Evolutionary conservation across 2,113 vertebrate species (phyloP).

Genomic region (Brienomyrus brachyistius): DNA sequence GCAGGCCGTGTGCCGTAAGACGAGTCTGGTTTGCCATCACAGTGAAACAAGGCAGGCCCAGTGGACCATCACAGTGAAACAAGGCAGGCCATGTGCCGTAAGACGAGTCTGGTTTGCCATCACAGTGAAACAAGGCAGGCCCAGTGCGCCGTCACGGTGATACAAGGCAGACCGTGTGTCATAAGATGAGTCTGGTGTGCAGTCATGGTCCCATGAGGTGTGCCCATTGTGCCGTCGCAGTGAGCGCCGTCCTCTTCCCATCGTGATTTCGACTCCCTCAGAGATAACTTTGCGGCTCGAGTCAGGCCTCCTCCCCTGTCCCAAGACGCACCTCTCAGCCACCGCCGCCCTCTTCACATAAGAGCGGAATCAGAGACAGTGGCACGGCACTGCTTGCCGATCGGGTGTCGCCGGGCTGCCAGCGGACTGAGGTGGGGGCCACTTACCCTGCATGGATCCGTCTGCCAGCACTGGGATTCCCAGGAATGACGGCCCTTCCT

Average conservation of each 20-base stretch:
- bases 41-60: too few species aligned
- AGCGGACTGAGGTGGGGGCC: not conserved
- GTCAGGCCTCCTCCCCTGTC: not conserved
- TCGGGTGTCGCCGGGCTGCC: not conserved
- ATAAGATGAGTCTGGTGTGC: too few species aligned
- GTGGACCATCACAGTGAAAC: too few species aligned
- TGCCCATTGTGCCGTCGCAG: not conserved
- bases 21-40: too few species aligned
- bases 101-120: too few species aligned
- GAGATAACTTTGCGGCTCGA: not conserved
- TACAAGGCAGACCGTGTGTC: too few species aligned
- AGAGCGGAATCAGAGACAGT: not conserved
- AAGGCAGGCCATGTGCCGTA: too few species aligned
- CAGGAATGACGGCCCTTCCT: not conserved
- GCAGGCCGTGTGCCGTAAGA: too few species aligned
- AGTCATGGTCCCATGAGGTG: accelerated
- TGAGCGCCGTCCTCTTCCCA: not conserved
- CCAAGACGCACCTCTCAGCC: not conserved
- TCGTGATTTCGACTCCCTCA: not conserved
- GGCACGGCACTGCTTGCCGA: not conserved
- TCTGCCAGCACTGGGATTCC: constrained; percentile 17
- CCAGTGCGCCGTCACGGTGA: not conserved
- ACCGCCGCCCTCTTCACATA: not conserved
- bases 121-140: not conserved
- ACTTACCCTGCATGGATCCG: constrained; percentile 20